Conservation (phyloP, 1,140 invertebrate genomes). For the Drosophila ironensis region DNA sequence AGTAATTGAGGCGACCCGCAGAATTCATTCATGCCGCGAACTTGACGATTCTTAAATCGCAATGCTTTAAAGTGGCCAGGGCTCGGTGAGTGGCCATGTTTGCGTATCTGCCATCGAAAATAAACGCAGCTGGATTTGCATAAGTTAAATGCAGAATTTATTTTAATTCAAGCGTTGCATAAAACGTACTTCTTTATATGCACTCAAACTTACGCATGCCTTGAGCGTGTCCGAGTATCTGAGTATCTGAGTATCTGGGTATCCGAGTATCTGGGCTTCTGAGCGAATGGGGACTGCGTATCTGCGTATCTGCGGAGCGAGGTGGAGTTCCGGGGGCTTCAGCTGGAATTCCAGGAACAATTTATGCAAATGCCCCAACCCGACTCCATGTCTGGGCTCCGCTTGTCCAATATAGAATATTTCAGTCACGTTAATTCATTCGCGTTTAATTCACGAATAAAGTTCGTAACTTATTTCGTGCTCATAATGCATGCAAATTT, state of each 20-base stretch:
- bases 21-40: conserved; percentile 36
- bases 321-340: background rate
- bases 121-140: conserved; percentile 51
- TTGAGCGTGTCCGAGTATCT: background rate
- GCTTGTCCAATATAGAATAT: conserved; percentile 63
- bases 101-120: conserved; percentile 20
- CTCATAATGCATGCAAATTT: conserved; percentile 73
- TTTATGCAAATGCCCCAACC: conserved; percentile 62
- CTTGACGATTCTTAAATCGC: background rate
- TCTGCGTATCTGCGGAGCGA: background rate
- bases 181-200: conserved; percentile 62
- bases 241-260: background rate
- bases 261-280: background rate
- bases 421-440: conserved; percentile 78
- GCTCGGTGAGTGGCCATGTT: conserved; percentile 15
- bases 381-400: conserved; percentile 7
- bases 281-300: no score
- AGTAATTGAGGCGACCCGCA: conserved; percentile 40
- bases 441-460: conserved; percentile 67
- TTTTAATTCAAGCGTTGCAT: conserved; percentile 70
- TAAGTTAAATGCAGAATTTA: conserved; percentile 65
- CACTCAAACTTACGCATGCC: conserved; percentile 22
- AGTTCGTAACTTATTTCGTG: conserved; percentile 73
- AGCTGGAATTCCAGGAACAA: conserved; percentile 38
- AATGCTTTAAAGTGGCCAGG: background rate